Conservation (phyloP, 1,140 invertebrate species). For the Drosophila kurseongensis region DNA sequence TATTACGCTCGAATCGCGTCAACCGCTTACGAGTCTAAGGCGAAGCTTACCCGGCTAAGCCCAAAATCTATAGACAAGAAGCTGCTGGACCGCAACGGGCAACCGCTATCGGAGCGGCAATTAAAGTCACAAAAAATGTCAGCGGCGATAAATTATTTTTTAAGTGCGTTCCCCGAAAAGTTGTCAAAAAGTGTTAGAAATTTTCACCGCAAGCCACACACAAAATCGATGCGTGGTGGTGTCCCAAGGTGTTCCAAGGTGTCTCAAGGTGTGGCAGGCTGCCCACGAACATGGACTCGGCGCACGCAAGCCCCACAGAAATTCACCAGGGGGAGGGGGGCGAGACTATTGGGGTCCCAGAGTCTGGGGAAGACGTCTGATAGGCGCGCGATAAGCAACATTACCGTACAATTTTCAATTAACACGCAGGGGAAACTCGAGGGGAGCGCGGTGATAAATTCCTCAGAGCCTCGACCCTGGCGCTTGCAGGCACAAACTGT, state of each 20-base stretch:
- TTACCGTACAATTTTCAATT: constrained; percentile 82
- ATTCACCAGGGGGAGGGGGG: constrained; percentile 11
- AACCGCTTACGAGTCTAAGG: constrained; percentile 59
- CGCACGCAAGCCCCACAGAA: constrained; percentile 61
- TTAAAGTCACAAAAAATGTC: constrained; percentile 80
- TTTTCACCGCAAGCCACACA: constrained; percentile 63
- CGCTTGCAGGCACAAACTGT: constrained; percentile 65
- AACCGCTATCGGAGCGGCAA: constrained; percentile 55
- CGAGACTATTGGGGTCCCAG: constrained; percentile 9
- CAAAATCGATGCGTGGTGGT: constrained; percentile 62
- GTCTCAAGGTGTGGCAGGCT: constrained; percentile 61
- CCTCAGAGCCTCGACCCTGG: constrained; percentile 53
- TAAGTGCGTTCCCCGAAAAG: constrained; percentile 80
- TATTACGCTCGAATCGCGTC: constrained; percentile 68
- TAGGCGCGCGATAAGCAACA: constrained; percentile 76
- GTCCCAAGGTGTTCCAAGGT: constrained; percentile 18
- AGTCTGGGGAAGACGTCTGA: constrained; percentile 43
- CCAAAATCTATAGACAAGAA: constrained; percentile 50
- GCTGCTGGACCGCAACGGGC: constrained; percentile 56
- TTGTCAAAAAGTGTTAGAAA: constrained; percentile 81
- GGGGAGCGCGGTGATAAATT: constrained; percentile 31
- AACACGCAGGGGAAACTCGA: constrained; percentile 62
- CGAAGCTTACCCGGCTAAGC: constrained; percentile 47
- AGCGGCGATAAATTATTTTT: constrained; percentile 75
- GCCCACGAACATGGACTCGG: constrained; percentile 46